phyloP scores from a whole-genome alignment of 2,113 vertebrate genomes.

The Lamprotornis superbus region DNA sequence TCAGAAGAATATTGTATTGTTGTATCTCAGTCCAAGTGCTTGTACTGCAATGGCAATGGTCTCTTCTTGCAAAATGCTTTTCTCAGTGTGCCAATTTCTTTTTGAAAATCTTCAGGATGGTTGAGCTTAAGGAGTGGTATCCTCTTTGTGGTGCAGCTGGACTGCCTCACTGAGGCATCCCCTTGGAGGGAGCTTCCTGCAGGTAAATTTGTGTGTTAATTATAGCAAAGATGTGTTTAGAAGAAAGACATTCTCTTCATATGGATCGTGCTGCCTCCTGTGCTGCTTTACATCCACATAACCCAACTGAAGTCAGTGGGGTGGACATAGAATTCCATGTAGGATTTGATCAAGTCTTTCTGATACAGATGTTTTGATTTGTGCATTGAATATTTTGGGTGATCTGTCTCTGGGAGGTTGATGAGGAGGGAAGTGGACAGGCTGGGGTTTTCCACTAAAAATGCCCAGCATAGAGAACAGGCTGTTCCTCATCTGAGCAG shows the following conservation, averaged over 20 bases:
- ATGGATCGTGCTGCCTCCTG: not conserved
- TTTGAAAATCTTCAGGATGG: conserved; percentile 67
- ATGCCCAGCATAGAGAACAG: not conserved
- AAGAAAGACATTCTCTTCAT: not conserved
- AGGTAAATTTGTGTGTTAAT: not conserved
- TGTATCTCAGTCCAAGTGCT: conserved; percentile 66
- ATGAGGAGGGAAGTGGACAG: not conserved
- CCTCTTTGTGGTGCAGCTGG: conserved; percentile 48
- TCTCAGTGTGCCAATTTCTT: conserved; percentile 73
- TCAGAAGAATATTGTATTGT: conserved; percentile 72
- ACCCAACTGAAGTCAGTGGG: not conserved
- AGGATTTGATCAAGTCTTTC: not conserved
- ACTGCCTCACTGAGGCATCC: not conserved
- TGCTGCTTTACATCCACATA: not conserved
- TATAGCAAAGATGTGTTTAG: not conserved
- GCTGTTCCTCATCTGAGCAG: not conserved
- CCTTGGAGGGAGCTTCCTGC: not conserved
- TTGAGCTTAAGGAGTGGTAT: conserved; percentile 70
- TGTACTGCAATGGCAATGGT: conserved; percentile 69
- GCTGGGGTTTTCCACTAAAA: not conserved
- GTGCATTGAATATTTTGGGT: not conserved
- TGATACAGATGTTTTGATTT: not conserved
- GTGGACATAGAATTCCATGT: not conserved
- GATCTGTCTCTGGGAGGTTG: not conserved
- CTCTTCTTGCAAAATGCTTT: conserved; percentile 73